phyloP scores from a whole-genome alignment of 2,113 vertebrate genomes.

The Crypturellus undulatus region DNA sequence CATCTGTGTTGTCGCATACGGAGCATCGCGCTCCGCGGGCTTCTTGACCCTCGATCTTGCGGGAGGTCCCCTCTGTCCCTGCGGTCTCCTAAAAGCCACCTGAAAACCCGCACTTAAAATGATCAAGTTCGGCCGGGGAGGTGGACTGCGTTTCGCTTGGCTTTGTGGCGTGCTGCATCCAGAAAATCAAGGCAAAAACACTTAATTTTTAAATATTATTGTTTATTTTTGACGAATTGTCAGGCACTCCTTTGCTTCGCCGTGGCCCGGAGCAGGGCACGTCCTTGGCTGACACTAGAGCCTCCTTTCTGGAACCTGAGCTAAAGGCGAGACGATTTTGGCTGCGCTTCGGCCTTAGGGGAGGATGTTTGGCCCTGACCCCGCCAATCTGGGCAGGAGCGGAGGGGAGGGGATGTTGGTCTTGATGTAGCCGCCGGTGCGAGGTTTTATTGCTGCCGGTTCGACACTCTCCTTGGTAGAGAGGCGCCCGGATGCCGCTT shows the following conservation, averaged over 20 bases:
- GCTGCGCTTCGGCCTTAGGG: not conserved
- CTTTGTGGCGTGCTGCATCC: fast-evolving
- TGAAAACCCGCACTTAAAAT: fast-evolving
- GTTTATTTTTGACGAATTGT: not conserved
- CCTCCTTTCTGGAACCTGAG: not conserved
- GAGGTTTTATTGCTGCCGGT: not conserved
- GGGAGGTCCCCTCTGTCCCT: fast-evolving
- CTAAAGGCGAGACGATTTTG: not conserved
- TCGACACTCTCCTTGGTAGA: not conserved
- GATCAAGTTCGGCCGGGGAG: fast-evolving
- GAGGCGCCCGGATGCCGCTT: fast-evolving
- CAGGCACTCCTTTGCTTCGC: no score
- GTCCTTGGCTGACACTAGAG: not conserved
- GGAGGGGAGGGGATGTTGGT: not conserved
- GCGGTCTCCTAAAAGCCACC: fast-evolving
- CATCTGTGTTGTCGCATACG: no score
- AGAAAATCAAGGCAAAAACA: fast-evolving
- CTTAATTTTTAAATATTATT: not conserved
- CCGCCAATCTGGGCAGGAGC: not conserved
- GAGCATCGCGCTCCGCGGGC: fast-evolving
- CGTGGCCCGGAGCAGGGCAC: not conserved
- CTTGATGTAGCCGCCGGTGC: not conserved
- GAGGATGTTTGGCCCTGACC: not conserved
- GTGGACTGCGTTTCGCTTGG: fast-evolving
- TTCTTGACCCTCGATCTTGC: fast-evolving